Conservation (phyloP, 2,888 invertebrate genomes). For the Cheilosia vernalis region DNA sequence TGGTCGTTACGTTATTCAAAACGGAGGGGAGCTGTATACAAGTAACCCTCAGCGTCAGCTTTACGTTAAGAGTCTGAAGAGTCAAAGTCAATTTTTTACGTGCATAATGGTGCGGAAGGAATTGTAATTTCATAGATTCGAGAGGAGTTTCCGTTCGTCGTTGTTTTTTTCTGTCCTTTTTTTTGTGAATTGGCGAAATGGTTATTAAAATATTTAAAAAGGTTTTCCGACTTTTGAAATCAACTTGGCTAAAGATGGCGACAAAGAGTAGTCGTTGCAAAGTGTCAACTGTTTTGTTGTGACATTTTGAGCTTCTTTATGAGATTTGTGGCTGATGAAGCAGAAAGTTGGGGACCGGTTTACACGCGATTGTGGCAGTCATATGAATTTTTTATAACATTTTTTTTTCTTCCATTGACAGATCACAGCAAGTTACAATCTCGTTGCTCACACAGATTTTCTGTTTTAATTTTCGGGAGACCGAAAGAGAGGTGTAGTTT, state of each 20-base stretch:
- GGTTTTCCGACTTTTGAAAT: not conserved
- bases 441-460: too few relatives aligned
- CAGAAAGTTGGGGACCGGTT: too few relatives aligned
- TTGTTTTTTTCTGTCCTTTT: not conserved
- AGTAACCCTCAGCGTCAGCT: slow-evolving; percentile 22
- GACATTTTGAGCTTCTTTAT: not conserved
- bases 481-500: too few relatives aligned
- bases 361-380: too few relatives aligned
- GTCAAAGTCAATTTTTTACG: slow-evolving; percentile 70
- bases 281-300: not conserved
- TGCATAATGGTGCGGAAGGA: slow-evolving; percentile 67
- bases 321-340: too few relatives aligned
- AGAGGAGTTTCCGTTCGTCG: slow-evolving; percentile 9
- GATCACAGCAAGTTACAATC: too few relatives aligned
- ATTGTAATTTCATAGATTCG: slow-evolving; percentile 59
- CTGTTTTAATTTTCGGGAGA: too few relatives aligned
- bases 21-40: not conserved
- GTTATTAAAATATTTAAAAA: slow-evolving; percentile 7
- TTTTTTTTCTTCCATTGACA: too few relatives aligned
- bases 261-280: not conserved
- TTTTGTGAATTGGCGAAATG: slow-evolving; percentile 14
- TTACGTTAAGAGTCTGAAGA: slow-evolving; percentile 59
- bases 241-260: not conserved
- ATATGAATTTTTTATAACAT: too few relatives aligned
- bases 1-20: slow-evolving; percentile 46